Conservation (phyloP, 2,113 vertebrate species). For the Etia nguti region DNA sequence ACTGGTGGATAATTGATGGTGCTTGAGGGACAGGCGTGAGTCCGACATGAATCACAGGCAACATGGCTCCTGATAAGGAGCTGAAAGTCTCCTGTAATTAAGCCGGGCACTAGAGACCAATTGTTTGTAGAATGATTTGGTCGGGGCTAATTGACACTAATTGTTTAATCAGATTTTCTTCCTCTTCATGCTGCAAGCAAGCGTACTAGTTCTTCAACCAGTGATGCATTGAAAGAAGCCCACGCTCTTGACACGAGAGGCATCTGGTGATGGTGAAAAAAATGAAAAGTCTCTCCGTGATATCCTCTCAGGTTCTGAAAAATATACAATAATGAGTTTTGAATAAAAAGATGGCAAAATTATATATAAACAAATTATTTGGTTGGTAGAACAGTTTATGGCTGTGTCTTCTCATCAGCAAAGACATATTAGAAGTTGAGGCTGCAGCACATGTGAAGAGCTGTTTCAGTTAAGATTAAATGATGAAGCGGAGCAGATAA, state of each 20-base stretch:
- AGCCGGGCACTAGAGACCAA: slow-evolving; percentile 97
- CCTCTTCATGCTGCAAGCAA: slow-evolving; percentile 69
- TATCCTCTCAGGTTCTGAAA: not conserved
- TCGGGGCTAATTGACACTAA: slow-evolving; percentile 99
- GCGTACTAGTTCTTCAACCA: slow-evolving; percentile 47
- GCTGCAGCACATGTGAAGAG: slow-evolving; percentile 7
- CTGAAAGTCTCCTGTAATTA: slow-evolving; percentile 98
- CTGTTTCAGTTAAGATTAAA: slow-evolving; percentile 54
- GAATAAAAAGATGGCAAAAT: not conserved
- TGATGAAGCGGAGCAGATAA: slow-evolving; percentile 69
- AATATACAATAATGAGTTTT: not conserved
- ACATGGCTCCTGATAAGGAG: slow-evolving; percentile 88
- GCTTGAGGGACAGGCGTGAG: slow-evolving; percentile 92
- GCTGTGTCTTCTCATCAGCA: slow-evolving; percentile 9
- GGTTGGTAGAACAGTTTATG: not conserved
- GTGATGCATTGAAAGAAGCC: slow-evolving; percentile 17
- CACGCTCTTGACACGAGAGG: not conserved
- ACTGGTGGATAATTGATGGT: slow-evolving; percentile 96
- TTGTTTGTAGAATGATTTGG: slow-evolving; percentile 98
- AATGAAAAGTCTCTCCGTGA: not conserved
- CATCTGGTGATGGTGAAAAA: not conserved
- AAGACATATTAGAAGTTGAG: slow-evolving; percentile 12
- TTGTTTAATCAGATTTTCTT: slow-evolving; percentile 99
- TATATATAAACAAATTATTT: slow-evolving; percentile 10
- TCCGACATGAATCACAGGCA: slow-evolving; percentile 93